Evolutionary conservation across 2,888 invertebrate genomes (phyloP), one percentile per base, ranked within the genome.

Genomic region (Conchocele bisecta): DNA sequence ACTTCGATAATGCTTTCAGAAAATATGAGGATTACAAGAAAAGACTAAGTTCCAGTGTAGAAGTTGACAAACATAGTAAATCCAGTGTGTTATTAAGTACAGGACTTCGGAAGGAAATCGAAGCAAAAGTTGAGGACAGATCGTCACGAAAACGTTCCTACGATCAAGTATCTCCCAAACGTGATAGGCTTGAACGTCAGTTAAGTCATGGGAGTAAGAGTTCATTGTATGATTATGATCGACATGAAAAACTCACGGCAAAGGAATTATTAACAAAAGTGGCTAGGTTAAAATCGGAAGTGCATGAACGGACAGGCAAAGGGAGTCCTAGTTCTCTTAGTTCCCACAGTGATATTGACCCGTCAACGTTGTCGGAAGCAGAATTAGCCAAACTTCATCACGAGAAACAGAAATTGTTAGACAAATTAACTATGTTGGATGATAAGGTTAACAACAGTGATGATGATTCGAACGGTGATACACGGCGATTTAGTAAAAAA

Each of bases 301-400:
- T 75, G 26, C 71, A 75, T 74, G 75, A 75, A 65, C 48, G 75
- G 31, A 71, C 71, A 37, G 71, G 68, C 50, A 81, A 78, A 64
- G 80, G 83, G 46, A 85, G 84, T 58, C 84, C 85, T 22, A 84
- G 85, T 61, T 86, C 88, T 33, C 78, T 82, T 29, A 83, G 83
- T 75, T 84, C 83, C 54, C 81, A 81, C 50, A 81, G 83, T 72
- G 85, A 84, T 48, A 84, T 93, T 64, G 93, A 93, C 64, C 93
- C 93, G 35, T 94, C 94, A 81, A 93, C 93, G 85, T 93, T 93
- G 60, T 81, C 83, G 29, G 88, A 87, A 70, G 77, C 82, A 11
- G 86, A 86, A 48, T 74, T 88, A 50, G 72, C 81, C 44, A 85
- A 88, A 65, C 78, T 90, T 51, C 86, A 90, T 63, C 86, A 86